Percentiles rank a stretch among this genome's conserved stretches.
phyloP scores from a whole-genome alignment of 2,888 invertebrate species.

The Mimachlamys varia region DNA sequence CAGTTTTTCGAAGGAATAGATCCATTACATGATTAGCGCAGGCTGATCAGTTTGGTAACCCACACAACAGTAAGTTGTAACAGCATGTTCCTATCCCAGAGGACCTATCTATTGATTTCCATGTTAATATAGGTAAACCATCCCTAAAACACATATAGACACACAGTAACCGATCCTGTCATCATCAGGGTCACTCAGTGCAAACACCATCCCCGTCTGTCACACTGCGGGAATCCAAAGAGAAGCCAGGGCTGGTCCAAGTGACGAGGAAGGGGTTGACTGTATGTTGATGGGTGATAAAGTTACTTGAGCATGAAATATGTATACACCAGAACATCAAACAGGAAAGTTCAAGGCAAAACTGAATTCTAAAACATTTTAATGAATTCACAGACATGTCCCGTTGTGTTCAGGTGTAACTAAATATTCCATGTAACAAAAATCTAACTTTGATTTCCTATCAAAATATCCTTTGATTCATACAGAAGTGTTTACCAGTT shows the following conservation, averaged over 20 bases:
- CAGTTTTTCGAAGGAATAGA: too few relatives aligned
- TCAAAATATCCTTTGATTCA: not conserved
- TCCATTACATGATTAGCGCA: too few relatives aligned
- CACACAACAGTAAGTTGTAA: not conserved
- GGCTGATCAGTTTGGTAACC: too few relatives aligned
- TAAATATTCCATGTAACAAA: not conserved
- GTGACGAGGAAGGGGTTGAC: not conserved
- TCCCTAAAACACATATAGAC: not conserved
- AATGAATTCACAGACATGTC: conserved; percentile 34
- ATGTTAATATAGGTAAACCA: conserved; percentile 12
- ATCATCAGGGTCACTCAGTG: not conserved
- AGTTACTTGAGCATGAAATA: conserved; percentile 23
- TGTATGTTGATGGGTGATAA: not conserved
- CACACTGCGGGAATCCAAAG: not conserved
- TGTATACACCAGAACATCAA: not conserved
- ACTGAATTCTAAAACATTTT: not conserved
- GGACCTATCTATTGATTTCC: not conserved
- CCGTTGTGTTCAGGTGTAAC: not conserved
- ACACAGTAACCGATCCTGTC: not conserved
- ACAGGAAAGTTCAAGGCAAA: conserved; percentile 10
- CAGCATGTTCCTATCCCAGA: not conserved
- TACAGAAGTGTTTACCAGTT: not conserved
- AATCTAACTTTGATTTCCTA: not conserved
- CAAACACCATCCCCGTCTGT: not conserved
- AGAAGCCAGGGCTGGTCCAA: not conserved